Evolutionary conservation across 2,888 invertebrate species (phyloP), one percentile per base, ranked within the genome.

Genomic region (Smittia aterrima): DNA sequence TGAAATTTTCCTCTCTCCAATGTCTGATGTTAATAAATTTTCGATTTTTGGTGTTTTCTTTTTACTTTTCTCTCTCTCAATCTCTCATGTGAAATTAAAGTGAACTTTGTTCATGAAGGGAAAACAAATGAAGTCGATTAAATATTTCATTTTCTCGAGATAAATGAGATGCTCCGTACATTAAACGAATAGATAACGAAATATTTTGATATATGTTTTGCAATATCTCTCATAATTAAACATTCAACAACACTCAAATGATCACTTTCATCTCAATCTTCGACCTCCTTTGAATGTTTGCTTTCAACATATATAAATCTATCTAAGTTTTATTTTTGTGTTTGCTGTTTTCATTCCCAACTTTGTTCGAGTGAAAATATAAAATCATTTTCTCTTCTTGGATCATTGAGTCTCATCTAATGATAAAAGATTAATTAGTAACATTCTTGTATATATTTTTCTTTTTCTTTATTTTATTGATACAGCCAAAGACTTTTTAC

Each of bases 231-330:
- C 4, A 47, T 47, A 47, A 47, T 47, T 47, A n/a, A 47, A 47
- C 47, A 47, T 47, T 47, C n/a, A 47, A 47, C 47, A 47, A 47
- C 47, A 47, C 47, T 47, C n/a, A 47, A 47, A 47, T 47, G 47
- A 47, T 47, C 47, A n/a, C 47, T n/a, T n/a, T n/a, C 47, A 47
- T 47, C 2, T 6, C 16, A 38, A n/a, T n/a, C n/a, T n/a, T n/a
- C n/a, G n/a, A n/a, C n/a, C n/a, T n/a, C n/a, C n/a, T n/a, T n/a
- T n/a, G n/a, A n/a, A n/a, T n/a, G n/a, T 38, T 38, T 38, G 6
- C 9, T 38, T 38, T 47, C n/a, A 47, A 47, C 47, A 47, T 47
- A n/a, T 47, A 47, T 47, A 47, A 47, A 47, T 47, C 47, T 47
- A 47, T 47, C 47, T 47, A 47, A 47, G 47, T 47, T n/a, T n/a